Evolutionary conservation across 1,140 invertebrate genomes (phyloP).

Genomic region (Calycopis cecrops): DNA sequence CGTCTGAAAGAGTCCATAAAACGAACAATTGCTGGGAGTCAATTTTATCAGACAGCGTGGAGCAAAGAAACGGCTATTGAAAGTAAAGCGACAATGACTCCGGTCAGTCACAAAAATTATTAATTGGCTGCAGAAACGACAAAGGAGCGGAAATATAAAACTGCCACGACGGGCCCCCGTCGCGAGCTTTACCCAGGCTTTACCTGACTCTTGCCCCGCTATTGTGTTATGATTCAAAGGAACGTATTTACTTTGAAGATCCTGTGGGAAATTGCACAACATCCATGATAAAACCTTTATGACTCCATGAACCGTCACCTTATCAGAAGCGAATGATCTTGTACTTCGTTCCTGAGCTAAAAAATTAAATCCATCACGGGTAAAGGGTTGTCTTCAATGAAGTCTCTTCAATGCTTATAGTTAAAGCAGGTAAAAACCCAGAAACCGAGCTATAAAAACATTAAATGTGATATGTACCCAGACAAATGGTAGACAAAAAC

Average conservation of each 20-base stretch:
- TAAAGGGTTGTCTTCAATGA: no score
- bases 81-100: slow-evolving; percentile 56
- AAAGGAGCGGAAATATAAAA: slow-evolving; percentile 75
- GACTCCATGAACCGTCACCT: slow-evolving; percentile 39
- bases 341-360: not conserved
- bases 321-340: slow-evolving; percentile 21
- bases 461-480: no score
- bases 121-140: slow-evolving; percentile 60
- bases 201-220: slow-evolving; percentile 71
- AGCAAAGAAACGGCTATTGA: slow-evolving; percentile 28
- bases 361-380: no score
- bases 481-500: no score
- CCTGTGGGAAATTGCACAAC: slow-evolving; percentile 71
- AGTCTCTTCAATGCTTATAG: no score
- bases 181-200: slow-evolving; percentile 53
- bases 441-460: no score
- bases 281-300: slow-evolving; percentile 37
- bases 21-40: slow-evolving; percentile 62
- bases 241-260: slow-evolving; percentile 59
- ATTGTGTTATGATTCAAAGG: slow-evolving; percentile 61
- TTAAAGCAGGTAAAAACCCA: no score
- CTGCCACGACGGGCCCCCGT: slow-evolving; percentile 60
- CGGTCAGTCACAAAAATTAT: slow-evolving; percentile 70
- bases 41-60: slow-evolving; percentile 61
- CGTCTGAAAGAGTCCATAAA: slow-evolving; percentile 56